Percentiles rank a stretch among this genome's conserved stretches.
phyloP scores from a whole-genome alignment of 2,888 invertebrate genomes.

The Tenthredo notha region DNA sequence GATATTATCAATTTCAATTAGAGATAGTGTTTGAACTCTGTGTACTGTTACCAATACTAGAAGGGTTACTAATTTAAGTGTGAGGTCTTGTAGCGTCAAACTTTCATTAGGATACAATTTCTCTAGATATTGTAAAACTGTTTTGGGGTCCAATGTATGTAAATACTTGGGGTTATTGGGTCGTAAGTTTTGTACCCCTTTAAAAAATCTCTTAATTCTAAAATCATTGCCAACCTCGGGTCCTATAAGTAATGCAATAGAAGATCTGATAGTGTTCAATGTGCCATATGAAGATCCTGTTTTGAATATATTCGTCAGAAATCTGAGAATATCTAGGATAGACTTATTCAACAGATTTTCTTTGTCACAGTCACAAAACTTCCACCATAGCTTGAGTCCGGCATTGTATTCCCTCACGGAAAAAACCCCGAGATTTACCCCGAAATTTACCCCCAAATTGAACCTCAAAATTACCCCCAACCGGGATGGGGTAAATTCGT shows the following conservation, averaged over 20 bases:
- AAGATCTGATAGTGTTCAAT: neutral
- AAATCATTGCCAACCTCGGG: neutral
- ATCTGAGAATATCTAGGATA: neutral
- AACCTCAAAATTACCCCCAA: too few relatives aligned
- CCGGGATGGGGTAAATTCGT: too few relatives aligned
- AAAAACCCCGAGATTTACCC: too few relatives aligned
- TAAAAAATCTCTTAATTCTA: neutral
- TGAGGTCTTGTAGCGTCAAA: constrained; percentile 18
- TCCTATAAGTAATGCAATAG: neutral
- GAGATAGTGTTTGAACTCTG: constrained; percentile 4
- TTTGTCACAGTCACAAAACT: neutral
- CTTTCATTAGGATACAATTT: neutral
- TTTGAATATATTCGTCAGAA: neutral
- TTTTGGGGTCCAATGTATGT: neutral
- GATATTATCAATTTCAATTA: constrained; percentile 5
- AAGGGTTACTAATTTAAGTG: constrained; percentile 11
- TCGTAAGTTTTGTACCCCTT: neutral
- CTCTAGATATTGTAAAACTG: neutral
- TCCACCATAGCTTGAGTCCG: constrained; percentile 51
- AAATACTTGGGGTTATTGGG: neutral
- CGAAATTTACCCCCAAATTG: too few relatives aligned
- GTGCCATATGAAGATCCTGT: neutral
- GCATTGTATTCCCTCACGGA: too few relatives aligned
- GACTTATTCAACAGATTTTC: neutral
- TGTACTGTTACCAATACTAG: constrained; percentile 22